phyloP scores from a whole-genome alignment of 2,797 vertebrate genomes.

The Capromys pilorides region DNA sequence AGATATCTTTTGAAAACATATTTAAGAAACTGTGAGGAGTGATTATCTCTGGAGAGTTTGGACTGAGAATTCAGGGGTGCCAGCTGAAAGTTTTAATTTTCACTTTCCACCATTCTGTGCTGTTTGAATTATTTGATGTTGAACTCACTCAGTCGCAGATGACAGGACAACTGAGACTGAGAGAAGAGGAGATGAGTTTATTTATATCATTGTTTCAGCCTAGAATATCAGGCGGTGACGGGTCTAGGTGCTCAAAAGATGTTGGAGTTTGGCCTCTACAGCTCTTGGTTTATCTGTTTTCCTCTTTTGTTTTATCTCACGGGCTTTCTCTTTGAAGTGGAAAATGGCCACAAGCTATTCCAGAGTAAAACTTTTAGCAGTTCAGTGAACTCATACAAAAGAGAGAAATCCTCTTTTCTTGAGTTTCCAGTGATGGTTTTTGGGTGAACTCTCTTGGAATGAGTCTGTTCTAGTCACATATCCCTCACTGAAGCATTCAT shows the following conservation, averaged over 20 bases:
- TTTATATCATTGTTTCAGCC: background rate
- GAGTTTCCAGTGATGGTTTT: background rate
- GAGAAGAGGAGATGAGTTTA: background rate
- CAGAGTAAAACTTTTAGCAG: background rate
- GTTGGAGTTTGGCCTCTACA: background rate
- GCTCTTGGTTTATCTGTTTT: background rate
- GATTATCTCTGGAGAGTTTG: background rate
- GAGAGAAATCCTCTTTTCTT: background rate
- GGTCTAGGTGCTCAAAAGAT: background rate
- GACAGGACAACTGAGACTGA: background rate
- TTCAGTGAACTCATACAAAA: background rate
- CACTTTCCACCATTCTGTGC: background rate
- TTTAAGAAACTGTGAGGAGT: background rate
- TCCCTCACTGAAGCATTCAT: background rate
- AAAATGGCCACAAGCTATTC: background rate
- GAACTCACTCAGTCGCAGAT: background rate
- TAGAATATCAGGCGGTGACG: too few relatives aligned
- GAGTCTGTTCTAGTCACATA: background rate
- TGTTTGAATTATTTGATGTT: background rate
- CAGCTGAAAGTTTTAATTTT: slow-evolving; percentile 21
- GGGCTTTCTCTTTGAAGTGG: background rate
- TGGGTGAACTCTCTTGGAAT: background rate
- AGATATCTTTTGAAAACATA: background rate
- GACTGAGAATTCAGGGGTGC: background rate
- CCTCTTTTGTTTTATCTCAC: background rate